phyloP scores from a whole-genome alignment of 2,888 invertebrate species.

The Bruchidius siliquastri region DNA sequence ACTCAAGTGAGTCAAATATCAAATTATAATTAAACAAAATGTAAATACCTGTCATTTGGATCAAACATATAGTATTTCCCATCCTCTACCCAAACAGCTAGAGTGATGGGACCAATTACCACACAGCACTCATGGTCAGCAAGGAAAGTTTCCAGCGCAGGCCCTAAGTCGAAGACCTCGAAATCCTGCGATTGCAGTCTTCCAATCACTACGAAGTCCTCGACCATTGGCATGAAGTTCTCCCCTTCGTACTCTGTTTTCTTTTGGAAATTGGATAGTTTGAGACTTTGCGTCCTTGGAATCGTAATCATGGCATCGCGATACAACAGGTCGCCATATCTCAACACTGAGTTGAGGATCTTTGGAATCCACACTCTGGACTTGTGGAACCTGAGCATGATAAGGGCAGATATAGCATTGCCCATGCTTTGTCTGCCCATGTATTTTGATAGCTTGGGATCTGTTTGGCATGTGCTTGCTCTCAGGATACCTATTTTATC shows the following conservation, averaged over 20 bases:
- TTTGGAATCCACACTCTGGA: conserved; percentile 43
- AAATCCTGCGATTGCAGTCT: conserved; percentile 34
- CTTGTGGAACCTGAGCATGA: conserved; percentile 41
- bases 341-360: conserved; percentile 41
- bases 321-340: conserved; percentile 41
- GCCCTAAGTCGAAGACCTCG: conserved; percentile 39
- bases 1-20: too few species aligned
- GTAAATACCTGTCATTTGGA: conserved; percentile 42
- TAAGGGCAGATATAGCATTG: conserved; percentile 42
- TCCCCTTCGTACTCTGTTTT: conserved; percentile 33
- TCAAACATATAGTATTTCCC: conserved; percentile 47
- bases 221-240: conserved; percentile 34
- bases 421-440: conserved; percentile 39
- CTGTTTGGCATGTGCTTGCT: conserved; percentile 40
- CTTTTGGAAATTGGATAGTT: conserved; percentile 28
- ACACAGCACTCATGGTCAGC: conserved; percentile 40
- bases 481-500: conserved; percentile 39
- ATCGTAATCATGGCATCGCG: conserved; percentile 33
- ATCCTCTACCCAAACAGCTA: conserved; percentile 47
- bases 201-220: conserved; percentile 41
- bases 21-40: too few species aligned
- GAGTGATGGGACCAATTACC: conserved; percentile 41
- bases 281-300: conserved; percentile 24
- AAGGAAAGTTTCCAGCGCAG: conserved; percentile 43
- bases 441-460: conserved; percentile 36